Evolutionary conservation across 2,797 vertebrate genomes (phyloP), one percentile per base, ranked within the genome.

Genomic region (Coregonus sp.): DNA sequence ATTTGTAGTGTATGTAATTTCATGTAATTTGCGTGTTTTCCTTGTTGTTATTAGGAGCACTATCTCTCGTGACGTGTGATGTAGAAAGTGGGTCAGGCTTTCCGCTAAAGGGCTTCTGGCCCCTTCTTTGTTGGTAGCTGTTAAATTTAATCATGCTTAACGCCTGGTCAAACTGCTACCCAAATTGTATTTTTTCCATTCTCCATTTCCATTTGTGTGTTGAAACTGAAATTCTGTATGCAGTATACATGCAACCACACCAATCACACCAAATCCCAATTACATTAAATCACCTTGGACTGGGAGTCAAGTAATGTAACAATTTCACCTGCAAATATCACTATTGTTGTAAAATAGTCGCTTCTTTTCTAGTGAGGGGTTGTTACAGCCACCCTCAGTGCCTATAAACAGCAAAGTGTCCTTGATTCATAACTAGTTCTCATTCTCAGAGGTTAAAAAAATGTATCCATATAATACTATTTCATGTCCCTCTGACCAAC

Each of bases 101-200:
- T 92, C 74, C 84, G 78, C 88, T 93, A 91, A 93, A 89, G 77
- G 84, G 92, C 94, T 92, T 82, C 88, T 84, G 92, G 92, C 93
- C 92, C 86, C 86, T 87, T 93, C 86, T 87, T 93, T 91, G 52
- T 90, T 91, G 91, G 91, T 91, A 84, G 86, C 93, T 93, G 93
- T 94, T 94, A 92, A 93, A 95, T 96, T 4, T 95, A 95, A 92
- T 90, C 92, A 95, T 86, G 91, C 93, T 95, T 95, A 92, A 95
- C 18, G 93, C 93, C 92, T 86, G 86, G 77, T 82, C 72, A 85
- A 90, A 86, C 87, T 4, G 86, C 88, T 89, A 9, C 16, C 4
- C 4, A 56, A 56, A 56, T 18, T 54, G 18, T n/a, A 2, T 56
- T 56, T 56, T 56, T 16, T n/a, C 16, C 0, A 89, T 88, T 89